A percentile compares a stretch with the other conserved stretches of the same genome.
Evolutionary conservation across 2,888 invertebrate genomes (phyloP).

Genomic region (Ctenicera cuprea): DNA sequence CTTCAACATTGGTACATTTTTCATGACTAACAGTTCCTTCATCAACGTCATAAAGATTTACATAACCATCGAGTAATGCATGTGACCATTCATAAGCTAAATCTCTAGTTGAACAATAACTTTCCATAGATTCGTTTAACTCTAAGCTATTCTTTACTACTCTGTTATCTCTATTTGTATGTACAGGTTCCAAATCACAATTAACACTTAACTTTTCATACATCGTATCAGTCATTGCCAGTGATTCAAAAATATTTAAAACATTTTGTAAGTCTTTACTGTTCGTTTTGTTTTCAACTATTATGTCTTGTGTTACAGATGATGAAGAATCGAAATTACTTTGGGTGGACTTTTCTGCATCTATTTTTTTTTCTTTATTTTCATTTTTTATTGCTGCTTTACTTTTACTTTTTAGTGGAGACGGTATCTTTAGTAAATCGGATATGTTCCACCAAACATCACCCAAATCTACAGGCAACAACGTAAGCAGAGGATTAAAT

Average conservation of each 20-base stretch:
- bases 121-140: slow-evolving; percentile 51
- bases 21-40: slow-evolving; percentile 51
- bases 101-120: slow-evolving; percentile 36
- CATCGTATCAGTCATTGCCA: slow-evolving; percentile 62
- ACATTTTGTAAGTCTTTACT: slow-evolving; percentile 42
- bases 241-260: slow-evolving; percentile 58
- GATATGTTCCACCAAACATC: slow-evolving; percentile 68
- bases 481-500: slow-evolving; percentile 19
- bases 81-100: slow-evolving; percentile 45
- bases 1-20: slow-evolving; percentile 59
- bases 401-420: not conserved
- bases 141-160: slow-evolving; percentile 68
- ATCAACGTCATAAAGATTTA: slow-evolving; percentile 22
- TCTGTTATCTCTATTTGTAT: slow-evolving; percentile 63
- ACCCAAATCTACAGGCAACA: slow-evolving; percentile 61
- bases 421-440: slow-evolving; percentile 45
- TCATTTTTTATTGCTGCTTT: not conserved
- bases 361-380: not conserved
- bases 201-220: slow-evolving; percentile 56
- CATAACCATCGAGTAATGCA: slow-evolving; percentile 36
- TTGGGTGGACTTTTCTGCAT: not conserved
- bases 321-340: not conserved
- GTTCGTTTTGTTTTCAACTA: slow-evolving; percentile 4
- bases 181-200: slow-evolving; percentile 63
- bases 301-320: not conserved